phyloP scores from a whole-genome alignment of 2,113 vertebrate genomes.

The Lucifuga dentata region DNA sequence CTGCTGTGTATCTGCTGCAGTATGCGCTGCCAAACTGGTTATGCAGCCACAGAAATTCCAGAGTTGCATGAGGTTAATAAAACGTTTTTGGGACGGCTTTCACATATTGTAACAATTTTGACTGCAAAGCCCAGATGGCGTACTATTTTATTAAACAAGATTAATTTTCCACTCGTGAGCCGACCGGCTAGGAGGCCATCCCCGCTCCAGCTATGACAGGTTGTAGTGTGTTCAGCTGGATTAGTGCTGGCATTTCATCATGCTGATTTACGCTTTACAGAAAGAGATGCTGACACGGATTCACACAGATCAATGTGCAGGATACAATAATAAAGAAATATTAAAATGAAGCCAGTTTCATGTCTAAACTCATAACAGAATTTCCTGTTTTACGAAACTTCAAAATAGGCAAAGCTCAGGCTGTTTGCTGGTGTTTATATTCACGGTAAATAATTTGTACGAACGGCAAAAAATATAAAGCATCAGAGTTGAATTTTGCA shows the following conservation, averaged over 20 bases:
- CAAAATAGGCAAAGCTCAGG: slow-evolving; percentile 14
- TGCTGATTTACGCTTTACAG: slow-evolving; percentile 57
- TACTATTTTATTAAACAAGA: slow-evolving; percentile 74
- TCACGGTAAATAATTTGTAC: slow-evolving; percentile 24
- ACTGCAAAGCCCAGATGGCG: slow-evolving; percentile 68
- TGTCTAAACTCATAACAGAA: slow-evolving; percentile 8
- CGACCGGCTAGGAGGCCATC: slow-evolving; percentile 55
- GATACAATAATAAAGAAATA: slow-evolving; percentile 29
- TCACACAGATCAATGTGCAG: slow-evolving; percentile 53
- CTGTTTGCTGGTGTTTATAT: slow-evolving; percentile 40
- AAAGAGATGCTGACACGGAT: slow-evolving; percentile 57
- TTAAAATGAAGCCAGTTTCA: slow-evolving; percentile 21
- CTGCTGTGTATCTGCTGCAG: slow-evolving; percentile 43
- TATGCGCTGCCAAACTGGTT: slow-evolving; percentile 49
- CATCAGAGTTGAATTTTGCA: slow-evolving; percentile 21
- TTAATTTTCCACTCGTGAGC: slow-evolving; percentile 72
- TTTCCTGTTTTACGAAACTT: slow-evolving; percentile 33
- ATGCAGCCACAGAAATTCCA: slow-evolving; percentile 50
- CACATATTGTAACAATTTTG: slow-evolving; percentile 77
- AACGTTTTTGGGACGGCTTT: slow-evolving; percentile 46
- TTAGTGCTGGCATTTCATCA: slow-evolving; percentile 65
- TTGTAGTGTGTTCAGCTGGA: slow-evolving; percentile 70
- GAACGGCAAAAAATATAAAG: slow-evolving; percentile 22
- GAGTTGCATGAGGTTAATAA: slow-evolving; percentile 67
- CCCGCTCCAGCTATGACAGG: slow-evolving; percentile 70